Evolutionary conservation across 2,888 invertebrate species (phyloP).

Genomic region (Clistopyga incitator): DNA sequence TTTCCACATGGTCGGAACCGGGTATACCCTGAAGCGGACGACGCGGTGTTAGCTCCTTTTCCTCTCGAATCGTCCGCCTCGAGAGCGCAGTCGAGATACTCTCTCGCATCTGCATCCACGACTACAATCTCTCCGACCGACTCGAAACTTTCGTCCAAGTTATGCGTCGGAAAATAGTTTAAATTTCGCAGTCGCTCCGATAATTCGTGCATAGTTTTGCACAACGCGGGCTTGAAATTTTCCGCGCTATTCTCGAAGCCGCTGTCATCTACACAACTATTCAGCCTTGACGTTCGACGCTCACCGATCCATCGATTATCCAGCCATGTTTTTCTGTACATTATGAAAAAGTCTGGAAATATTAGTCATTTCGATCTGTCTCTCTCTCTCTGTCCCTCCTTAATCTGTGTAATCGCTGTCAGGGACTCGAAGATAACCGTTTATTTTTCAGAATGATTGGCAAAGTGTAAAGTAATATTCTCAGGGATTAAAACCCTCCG

Average conservation of each 20-base stretch:
- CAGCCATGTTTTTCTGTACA: constrained; percentile 1
- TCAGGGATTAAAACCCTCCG: too few species aligned
- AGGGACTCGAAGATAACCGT: neutral
- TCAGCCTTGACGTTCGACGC: constrained; percentile 18
- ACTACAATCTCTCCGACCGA: constrained; percentile 54
- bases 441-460: neutral
- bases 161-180: constrained; percentile 62
- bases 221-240: constrained; percentile 46
- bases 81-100: constrained; percentile 7
- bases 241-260: neutral
- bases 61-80: constrained; percentile 4
- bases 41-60: constrained; percentile 12
- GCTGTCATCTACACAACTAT: constrained; percentile 1
- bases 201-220: constrained; percentile 60
- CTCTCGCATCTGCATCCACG: constrained; percentile 23
- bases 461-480: neutral
- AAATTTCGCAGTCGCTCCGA: constrained; percentile 66
- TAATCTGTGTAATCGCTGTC: neutral
- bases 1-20: constrained; percentile 26
- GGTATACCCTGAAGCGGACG: neutral
- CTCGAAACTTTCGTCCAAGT: constrained; percentile 63
- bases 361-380: too few species aligned
- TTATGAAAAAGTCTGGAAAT: neutral
- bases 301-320: constrained; percentile 25
- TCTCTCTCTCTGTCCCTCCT: too few species aligned